A percentile compares a stretch with the other conserved stretches of the same genome.
Conservation (phyloP, 2,797 vertebrate species). For the Varecia variegata region DNA sequence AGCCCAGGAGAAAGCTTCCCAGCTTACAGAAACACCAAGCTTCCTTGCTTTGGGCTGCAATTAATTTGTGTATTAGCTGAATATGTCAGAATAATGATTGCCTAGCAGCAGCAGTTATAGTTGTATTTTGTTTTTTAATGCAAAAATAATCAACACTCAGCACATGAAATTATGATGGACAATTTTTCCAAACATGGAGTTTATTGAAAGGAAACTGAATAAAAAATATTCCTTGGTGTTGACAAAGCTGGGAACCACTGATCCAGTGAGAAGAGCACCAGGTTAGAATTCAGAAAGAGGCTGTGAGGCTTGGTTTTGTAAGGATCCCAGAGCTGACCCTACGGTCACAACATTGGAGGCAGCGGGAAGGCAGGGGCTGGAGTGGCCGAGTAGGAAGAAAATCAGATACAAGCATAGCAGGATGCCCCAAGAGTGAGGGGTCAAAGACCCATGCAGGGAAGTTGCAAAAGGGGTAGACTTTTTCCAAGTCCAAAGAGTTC, state of each 20-base stretch:
- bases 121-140: slow-evolving; percentile 4
- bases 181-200: not conserved
- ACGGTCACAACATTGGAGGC: not conserved
- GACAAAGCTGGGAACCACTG: not conserved
- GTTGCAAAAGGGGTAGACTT: not conserved
- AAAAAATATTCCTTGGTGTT: not conserved
- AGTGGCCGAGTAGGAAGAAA: not conserved
- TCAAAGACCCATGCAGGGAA: not conserved
- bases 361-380: not conserved
- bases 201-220: not conserved
- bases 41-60: not conserved
- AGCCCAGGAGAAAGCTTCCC: not conserved
- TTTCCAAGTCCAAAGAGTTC: not conserved
- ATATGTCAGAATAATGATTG: not conserved
- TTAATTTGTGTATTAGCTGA: not conserved
- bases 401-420: not conserved
- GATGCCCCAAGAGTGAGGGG: not conserved
- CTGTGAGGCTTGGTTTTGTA: not conserved
- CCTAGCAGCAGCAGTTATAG: not conserved
- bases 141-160: not conserved
- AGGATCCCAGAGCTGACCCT: not conserved
- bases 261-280: not conserved
- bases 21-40: not conserved
- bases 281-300: not conserved
- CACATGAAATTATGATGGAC: not conserved